Evolutionary conservation across 2,113 vertebrate genomes (phyloP), one percentile per base, ranked within the genome.

Genomic region (Climacteris rufus): DNA sequence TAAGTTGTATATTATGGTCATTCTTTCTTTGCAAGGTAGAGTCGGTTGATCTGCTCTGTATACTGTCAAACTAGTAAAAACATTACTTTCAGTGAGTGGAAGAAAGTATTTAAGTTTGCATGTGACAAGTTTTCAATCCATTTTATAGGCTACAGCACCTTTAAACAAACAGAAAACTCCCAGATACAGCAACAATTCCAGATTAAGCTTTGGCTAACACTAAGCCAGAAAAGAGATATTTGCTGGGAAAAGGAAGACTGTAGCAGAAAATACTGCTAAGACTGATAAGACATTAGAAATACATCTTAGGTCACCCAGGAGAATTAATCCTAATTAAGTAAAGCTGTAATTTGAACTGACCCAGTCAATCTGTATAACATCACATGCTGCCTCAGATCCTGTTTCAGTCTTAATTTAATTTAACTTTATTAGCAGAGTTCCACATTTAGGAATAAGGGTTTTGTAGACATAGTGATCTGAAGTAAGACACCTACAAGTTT

Each of bases 321-420:
- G 72, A 94, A 84, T 89, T 89, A 93, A 78, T 75, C 33, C 42
- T 81, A 96, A 92, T 95, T 91, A 96, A 91, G 45, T 54, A 72
- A 83, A 89, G 37, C 64, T 87, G 77, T 90, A 93, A 93, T 68
- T 95, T 82, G 91, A 96, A 95, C 28, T 64, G 65, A 75, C 66
- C 75, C 44, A 68, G 66, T 44, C 66, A 87, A 87, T 68, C 79
- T 72, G 70, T 13, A 1, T 71, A 91, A 79, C 40, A 71, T 79
- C 49, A 79, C 14, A 71, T 33, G 35, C 21, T 84, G 24, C 81
- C 40, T 83, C 72, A 82, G 37, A 93, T 60, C 79, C 39, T 56
- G 28, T 82, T 83, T 90, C 21, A 68, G 49, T 30, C 66, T 84
- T 89, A 80, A 81, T 72, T 94, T 69, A 60, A 81, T 80, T 86